Evolutionary conservation across 2,797 vertebrate genomes (phyloP).

Genomic region (Podargus strigoides): DNA sequence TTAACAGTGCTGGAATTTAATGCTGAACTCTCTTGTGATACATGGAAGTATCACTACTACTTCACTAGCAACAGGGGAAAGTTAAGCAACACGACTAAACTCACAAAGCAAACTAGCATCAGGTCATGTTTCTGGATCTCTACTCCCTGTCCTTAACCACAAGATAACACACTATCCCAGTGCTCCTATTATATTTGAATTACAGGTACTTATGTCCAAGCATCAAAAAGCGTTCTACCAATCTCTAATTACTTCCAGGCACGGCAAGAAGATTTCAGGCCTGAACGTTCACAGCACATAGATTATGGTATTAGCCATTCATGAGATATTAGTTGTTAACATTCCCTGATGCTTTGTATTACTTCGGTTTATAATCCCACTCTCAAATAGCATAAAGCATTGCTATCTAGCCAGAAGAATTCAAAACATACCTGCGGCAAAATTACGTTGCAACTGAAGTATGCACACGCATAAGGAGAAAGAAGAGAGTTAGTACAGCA

Average conservation of each 20-base stretch:
- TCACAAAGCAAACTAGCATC: neutral
- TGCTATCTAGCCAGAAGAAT: neutral
- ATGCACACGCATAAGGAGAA: neutral
- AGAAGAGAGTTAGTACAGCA: neutral
- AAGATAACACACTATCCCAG: neutral
- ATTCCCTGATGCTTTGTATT: neutral
- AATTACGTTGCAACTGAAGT: neutral
- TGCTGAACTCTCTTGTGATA: neutral
- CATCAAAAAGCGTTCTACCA: neutral
- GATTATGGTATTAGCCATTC: neutral
- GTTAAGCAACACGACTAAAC: neutral
- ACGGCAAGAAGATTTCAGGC: neutral
- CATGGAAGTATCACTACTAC: neutral
- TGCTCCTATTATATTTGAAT: neutral
- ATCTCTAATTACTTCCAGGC: neutral
- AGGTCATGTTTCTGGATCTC: neutral
- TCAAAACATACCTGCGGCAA: neutral
- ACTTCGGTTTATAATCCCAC: neutral
- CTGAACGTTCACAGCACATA: neutral
- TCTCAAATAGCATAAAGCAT: neutral
- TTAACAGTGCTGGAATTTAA: neutral
- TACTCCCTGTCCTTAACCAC: neutral
- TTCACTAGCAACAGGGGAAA: constrained; percentile 1
- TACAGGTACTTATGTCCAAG: neutral
- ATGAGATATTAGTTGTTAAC: neutral